Percentiles rank a stretch among this genome's conserved stretches.
Evolutionary conservation across 2,888 invertebrate genomes (phyloP).

Genomic region (Meiosimyza decipiens): DNA sequence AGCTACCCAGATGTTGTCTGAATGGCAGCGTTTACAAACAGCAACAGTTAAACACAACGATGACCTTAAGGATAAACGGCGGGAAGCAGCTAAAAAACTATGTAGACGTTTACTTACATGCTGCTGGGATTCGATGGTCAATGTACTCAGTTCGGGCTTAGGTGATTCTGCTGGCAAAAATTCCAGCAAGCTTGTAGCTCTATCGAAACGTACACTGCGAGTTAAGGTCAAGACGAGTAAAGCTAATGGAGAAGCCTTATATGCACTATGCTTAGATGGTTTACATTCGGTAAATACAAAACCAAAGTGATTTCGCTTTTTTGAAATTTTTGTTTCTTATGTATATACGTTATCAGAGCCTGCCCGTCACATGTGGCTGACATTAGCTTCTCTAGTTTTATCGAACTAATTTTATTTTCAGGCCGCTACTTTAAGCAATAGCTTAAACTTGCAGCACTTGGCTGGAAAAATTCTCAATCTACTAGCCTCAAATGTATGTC

Average conservation of each 20-base stretch:
- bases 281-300: slow-evolving; percentile 77
- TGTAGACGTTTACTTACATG: slow-evolving; percentile 84
- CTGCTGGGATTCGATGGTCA: slow-evolving; percentile 92
- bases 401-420: slow-evolving; percentile 52
- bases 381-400: slow-evolving; percentile 1
- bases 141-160: slow-evolving; percentile 84
- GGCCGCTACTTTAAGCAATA: slow-evolving; percentile 91
- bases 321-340: background rate
- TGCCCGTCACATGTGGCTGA: no score
- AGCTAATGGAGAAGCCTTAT: slow-evolving; percentile 78
- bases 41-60: slow-evolving; percentile 75
- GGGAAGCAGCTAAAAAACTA: slow-evolving; percentile 83
- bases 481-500: slow-evolving; percentile 89
- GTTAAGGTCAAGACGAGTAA: slow-evolving; percentile 68
- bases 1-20: slow-evolving; percentile 85
- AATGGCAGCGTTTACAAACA: slow-evolving; percentile 86
- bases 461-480: slow-evolving; percentile 91
- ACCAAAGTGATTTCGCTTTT: background rate
- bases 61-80: slow-evolving; percentile 76
- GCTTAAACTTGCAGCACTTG: slow-evolving; percentile 86
- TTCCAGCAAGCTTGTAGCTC: slow-evolving; percentile 71
- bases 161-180: slow-evolving; percentile 68
- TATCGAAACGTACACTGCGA: slow-evolving; percentile 69
- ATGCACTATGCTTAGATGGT: slow-evolving; percentile 88
- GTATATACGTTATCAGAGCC: background rate